Percentiles rank a stretch among this genome's conserved stretches.
phyloP scores from a whole-genome alignment of 2,797 vertebrate species.

The Lithobates pipiens region DNA sequence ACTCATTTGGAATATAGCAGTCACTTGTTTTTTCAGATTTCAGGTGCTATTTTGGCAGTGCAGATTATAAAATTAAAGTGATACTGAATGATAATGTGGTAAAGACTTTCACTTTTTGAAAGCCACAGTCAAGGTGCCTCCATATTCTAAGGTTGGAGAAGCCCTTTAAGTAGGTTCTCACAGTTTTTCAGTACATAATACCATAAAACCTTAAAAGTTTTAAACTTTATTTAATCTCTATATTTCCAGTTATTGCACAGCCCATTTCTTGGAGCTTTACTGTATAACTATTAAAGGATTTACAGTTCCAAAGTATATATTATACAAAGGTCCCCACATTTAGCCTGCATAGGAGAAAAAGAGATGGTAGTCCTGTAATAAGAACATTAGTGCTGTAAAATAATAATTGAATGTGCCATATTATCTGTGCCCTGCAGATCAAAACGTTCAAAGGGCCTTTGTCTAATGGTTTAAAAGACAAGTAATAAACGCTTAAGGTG shows the following conservation, averaged over 20 bases:
- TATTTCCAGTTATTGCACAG: slow-evolving; percentile 24
- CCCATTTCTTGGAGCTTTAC: slow-evolving; percentile 4
- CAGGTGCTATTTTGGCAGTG: background rate
- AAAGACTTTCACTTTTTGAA: background rate
- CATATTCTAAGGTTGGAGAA: background rate
- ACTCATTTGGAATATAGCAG: too few species aligned
- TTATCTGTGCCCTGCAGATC: slow-evolving; percentile 43
- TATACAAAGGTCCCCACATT: slow-evolving; percentile 32
- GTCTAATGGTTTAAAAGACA: slow-evolving; percentile 46
- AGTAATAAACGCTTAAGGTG: slow-evolving; percentile 39
- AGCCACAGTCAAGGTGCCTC: background rate
- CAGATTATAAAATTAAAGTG: background rate
- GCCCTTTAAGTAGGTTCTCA: background rate
- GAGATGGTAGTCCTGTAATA: slow-evolving; percentile 6
- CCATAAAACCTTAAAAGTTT: background rate
- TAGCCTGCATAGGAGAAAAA: slow-evolving; percentile 17
- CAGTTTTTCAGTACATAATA: too few species aligned
- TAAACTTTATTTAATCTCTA: background rate
- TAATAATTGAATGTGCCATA: slow-evolving; percentile 49
- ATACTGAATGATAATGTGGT: background rate
- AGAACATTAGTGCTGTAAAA: slow-evolving; percentile 44
- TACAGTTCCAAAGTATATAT: slow-evolving; percentile 31
- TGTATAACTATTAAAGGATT: slow-evolving; percentile 37
- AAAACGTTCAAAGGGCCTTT: slow-evolving; percentile 27
- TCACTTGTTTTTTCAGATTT: background rate